phyloP scores from a whole-genome alignment of 1,140 invertebrate genomes.

The Polyergus mexicanus region DNA sequence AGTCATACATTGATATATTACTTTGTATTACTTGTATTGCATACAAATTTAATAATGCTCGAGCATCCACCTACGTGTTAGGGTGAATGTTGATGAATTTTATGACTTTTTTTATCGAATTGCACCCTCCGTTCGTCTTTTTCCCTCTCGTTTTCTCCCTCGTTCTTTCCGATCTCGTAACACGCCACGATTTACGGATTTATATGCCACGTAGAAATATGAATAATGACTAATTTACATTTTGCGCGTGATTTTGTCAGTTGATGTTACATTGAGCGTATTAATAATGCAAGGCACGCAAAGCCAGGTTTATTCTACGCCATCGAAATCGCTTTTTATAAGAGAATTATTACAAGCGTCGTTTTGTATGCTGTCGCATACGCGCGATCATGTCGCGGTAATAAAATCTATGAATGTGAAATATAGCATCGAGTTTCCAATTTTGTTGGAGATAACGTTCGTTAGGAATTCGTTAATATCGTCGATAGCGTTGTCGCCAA shows the following conservation, averaged over 20 bases:
- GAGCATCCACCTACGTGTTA: not conserved
- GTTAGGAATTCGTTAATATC: constrained; percentile 22
- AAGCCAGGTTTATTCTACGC: constrained; percentile 44
- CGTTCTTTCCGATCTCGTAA: not conserved
- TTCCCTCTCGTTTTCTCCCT: constrained; percentile 13
- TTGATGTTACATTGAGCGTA: constrained; percentile 75
- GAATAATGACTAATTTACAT: constrained; percentile 79
- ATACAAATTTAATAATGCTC: constrained; percentile 22
- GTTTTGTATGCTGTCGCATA: constrained; percentile 58
- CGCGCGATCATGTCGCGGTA: not conserved
- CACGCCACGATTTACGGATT: constrained; percentile 60
- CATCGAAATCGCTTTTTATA: constrained; percentile 57
- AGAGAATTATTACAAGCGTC: constrained; percentile 60
- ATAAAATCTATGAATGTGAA: constrained; percentile 44
- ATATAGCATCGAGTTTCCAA: constrained; percentile 33
- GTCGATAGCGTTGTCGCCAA: not conserved
- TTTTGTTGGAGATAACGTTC: not conserved
- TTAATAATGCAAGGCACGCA: constrained; percentile 79
- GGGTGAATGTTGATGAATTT: constrained; percentile 42
- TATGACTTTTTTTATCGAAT: constrained; percentile 22
- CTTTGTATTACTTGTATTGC: not conserved
- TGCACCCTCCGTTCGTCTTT: constrained; percentile 24
- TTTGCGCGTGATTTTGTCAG: constrained; percentile 78
- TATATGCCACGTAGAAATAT: constrained; percentile 73
- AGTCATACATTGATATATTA: not conserved